Base-by-base conservation (phyloP, 2,888 invertebrate species). In the Polietes domitor region DNA sequence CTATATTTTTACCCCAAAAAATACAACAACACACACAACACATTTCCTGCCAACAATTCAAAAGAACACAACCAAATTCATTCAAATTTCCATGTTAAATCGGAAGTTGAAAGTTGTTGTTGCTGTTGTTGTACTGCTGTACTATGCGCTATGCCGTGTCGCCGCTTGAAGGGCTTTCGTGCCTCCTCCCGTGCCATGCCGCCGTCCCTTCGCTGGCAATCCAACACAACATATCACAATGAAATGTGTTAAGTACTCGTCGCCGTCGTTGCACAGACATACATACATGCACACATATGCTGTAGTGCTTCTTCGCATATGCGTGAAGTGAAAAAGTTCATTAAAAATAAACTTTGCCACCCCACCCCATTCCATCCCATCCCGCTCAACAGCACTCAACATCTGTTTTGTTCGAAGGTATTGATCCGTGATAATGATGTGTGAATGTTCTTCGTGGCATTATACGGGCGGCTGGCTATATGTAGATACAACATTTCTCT, bases 371-470 rank as follows among this genome's bases (percentile, higher is more conserved):
- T 47, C 15, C 15, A 47, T n/a, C 12, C 55, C 55, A 55, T 12
- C 4, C 19, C 55, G 15, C 5, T 4, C 32, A 4, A 32, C 32
- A 32, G 32, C 9, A 19, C 21, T 19, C 24, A 55, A 73, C 78
- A 81, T 81, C 75, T 84, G 81, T 70, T 84, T 81, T 15, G 61
- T 61, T 24, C 2, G 17, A 68, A 84, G 84, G 76, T 76, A 81
- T 81, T 84, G 75, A 84, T 68, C 76, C 84, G 78, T 81, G 76
- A 81, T 81, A 78, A 84, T 84, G 81, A 81, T 81, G 84, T 84
- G 81, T 81, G 81, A 84, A 81, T 79, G 78, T 73, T 76, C 15
- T n/a, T n/a, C n/a, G n/a, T n/a, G 15, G n/a, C 71, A 68, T 77
- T 68, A 41, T 50, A 78, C 53, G 75, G 78, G 65, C 32, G 17